These are phyloP conservation scores for Lepidocyrtinus sp. DNA, from an alignment of 2,888 invertebrate genomes.

Conservation along the genomic window DNA sequence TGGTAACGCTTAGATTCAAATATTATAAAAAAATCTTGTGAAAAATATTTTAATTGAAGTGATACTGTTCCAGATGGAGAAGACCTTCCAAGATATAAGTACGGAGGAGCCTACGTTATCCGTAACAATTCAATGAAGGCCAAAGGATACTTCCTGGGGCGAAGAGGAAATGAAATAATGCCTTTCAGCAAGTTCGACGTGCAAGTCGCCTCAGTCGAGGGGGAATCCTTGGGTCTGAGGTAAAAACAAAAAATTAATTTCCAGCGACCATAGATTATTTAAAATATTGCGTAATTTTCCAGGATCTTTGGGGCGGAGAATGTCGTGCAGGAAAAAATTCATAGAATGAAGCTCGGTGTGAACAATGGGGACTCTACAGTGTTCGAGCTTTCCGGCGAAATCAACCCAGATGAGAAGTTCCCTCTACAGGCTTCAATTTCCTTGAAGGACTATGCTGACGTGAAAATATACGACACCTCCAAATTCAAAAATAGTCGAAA, in stretches of 20 bases:
- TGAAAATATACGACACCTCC: slow-evolving; percentile 24
- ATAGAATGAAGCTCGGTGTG: slow-evolving; percentile 20
- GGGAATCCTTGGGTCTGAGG: slow-evolving; percentile 3
- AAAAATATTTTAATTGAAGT: background rate
- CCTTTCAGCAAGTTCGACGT: slow-evolving; percentile 46
- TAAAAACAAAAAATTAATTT: background rate
- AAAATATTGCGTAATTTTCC: background rate
- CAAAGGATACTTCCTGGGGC: background rate
- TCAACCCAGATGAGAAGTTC: slow-evolving; percentile 8
- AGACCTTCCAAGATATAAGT: slow-evolving; percentile 9
- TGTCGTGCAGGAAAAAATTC: background rate
- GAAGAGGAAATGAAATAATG: slow-evolving; percentile 30
- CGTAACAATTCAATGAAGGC: slow-evolving; percentile 24
- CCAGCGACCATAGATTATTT: background rate
- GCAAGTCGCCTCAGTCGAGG: slow-evolving; percentile 5
- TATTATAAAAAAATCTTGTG: background rate
- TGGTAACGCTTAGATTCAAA: background rate
- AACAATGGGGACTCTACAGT: background rate
- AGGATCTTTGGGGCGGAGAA: slow-evolving; percentile 34
- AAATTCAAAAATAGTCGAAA: slow-evolving; percentile 15
- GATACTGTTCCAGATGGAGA: background rate
- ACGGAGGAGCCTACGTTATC: slow-evolving; percentile 30
- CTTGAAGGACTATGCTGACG: slow-evolving; percentile 29
- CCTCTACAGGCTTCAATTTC: slow-evolving; percentile 17
- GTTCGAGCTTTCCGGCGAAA: slow-evolving; percentile 19